These are phyloP conservation scores for Phymastichus coffea DNA, from an alignment of 1,140 invertebrate genomes.

Conservation along the genomic window DNA sequence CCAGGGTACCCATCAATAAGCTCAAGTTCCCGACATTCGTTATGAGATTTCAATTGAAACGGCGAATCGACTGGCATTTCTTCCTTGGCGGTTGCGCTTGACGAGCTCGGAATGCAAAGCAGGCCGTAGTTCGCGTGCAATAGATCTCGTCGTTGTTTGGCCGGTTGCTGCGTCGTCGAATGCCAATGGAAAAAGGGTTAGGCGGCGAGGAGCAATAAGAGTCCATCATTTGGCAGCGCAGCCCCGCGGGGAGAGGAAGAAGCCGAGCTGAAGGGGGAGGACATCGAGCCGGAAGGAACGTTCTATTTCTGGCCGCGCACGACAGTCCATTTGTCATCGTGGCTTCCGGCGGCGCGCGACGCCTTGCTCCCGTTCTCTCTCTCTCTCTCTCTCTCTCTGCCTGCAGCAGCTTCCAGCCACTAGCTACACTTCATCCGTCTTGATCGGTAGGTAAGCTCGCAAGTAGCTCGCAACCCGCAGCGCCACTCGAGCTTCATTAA, in stretches of 20 bases:
- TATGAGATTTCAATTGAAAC: no score
- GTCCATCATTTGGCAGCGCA: background rate
- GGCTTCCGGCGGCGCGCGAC: no score
- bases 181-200: background rate
- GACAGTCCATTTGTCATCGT: no score
- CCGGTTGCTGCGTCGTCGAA: background rate
- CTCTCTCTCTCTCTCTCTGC: background rate
- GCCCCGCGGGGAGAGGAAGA: background rate
- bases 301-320: background rate
- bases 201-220: background rate
- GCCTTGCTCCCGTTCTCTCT: background rate
- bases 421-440: conserved; percentile 12
- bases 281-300: background rate
- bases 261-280: background rate
- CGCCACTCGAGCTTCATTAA: background rate
- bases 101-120: no score
- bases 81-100: no score
- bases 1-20: no score
- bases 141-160: no score
- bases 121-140: no score
- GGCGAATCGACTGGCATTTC: no score
- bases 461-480: background rate
- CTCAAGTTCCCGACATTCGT: no score
- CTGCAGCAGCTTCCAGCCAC: background rate
- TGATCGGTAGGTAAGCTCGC: background rate